Evolutionary conservation across 2,113 vertebrate genomes (phyloP).

Genomic region (Petaurus breviceps): DNA sequence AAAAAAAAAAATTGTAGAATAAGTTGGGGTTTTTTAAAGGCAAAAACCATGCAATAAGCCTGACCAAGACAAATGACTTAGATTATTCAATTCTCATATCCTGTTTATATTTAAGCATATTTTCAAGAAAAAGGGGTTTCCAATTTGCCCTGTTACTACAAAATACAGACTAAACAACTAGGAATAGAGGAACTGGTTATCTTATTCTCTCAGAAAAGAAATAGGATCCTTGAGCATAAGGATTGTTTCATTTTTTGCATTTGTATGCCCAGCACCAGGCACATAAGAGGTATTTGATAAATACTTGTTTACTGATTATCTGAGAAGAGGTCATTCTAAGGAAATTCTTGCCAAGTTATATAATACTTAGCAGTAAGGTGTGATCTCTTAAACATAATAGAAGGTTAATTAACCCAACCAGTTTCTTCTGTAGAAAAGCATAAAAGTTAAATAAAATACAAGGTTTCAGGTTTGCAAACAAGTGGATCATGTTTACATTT

Average conservation of each 20-base stretch:
- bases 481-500: background rate
- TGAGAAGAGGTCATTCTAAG: background rate
- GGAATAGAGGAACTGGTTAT: background rate
- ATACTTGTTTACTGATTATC: background rate
- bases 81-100: background rate
- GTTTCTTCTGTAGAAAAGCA: background rate
- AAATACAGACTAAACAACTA: background rate
- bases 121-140: background rate
- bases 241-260: background rate
- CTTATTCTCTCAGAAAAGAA: background rate
- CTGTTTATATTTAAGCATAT: slow-evolving; percentile 1
- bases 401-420: background rate
- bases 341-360: background rate
- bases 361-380: background rate
- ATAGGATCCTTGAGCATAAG: background rate
- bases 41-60: background rate
- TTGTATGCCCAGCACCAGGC: background rate
- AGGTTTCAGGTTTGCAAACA: background rate
- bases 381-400: background rate
- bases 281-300: background rate
- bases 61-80: background rate
- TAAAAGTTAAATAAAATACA: background rate
- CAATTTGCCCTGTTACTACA: background rate
- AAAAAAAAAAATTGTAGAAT: background rate
- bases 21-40: background rate